A percentile compares a stretch with the other conserved stretches of the same genome.
Evolutionary conservation across 1,140 invertebrate species (phyloP).

Genomic region (Heliconius hermathena): DNA sequence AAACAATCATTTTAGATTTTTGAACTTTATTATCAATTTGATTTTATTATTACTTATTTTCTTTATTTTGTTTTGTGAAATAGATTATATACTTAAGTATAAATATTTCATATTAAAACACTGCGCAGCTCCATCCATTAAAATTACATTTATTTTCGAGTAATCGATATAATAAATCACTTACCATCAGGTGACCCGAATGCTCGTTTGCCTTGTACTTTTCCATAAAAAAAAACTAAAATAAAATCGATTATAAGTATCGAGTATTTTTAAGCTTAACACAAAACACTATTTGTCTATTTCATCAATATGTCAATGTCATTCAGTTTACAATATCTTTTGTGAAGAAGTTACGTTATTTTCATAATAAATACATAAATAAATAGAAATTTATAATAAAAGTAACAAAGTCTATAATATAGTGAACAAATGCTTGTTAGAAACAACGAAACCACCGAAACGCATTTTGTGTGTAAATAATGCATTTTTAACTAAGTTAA

Average conservation of each 20-base stretch:
- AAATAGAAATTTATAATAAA: not conserved
- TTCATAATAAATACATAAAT: constrained; percentile 13
- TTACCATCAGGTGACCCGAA: no score
- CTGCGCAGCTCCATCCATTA: not conserved
- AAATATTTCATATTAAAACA: no score
- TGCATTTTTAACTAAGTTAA: constrained; percentile 18
- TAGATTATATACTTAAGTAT: no score
- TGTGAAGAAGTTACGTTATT: constrained; percentile 2
- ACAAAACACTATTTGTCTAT: not conserved
- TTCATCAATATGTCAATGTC: constrained; percentile 27
- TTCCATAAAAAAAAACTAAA: no score
- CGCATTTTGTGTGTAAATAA: constrained; percentile 23
- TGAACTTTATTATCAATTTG: no score
- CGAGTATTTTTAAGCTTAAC: not conserved
- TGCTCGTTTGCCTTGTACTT: no score
- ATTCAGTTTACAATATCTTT: constrained; percentile 26
- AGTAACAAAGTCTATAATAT: not conserved
- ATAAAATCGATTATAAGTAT: not conserved
- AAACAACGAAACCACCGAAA: constrained; percentile 26
- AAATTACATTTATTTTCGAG: not conserved
- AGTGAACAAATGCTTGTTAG: constrained; percentile 15
- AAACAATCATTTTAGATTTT: no score
- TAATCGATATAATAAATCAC: not conserved
- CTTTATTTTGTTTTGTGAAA: no score
- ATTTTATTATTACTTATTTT: no score